phyloP scores from a whole-genome alignment of 2,888 invertebrate genomes.

The Meteorus colon region DNA sequence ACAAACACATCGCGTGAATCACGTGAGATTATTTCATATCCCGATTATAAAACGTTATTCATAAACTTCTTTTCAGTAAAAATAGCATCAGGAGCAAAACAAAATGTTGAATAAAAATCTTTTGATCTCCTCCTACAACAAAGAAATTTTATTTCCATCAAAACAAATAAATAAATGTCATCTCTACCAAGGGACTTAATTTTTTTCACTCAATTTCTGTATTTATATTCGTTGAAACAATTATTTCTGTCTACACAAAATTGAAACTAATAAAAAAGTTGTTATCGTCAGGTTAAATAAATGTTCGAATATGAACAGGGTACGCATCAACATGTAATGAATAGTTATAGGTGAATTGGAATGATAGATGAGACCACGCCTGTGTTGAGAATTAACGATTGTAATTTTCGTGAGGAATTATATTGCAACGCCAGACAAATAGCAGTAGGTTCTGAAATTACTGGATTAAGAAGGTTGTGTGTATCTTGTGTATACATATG shows the following conservation, averaged over 20 bases:
- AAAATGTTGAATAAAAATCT: background rate
- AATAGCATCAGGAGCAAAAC: background rate
- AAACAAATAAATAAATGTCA: no score
- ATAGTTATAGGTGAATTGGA: background rate
- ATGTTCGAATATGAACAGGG: background rate
- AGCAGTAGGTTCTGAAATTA: conserved; percentile 20
- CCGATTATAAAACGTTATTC: conserved; percentile 30
- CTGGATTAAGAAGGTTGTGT: conserved; percentile 33
- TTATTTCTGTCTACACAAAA: conserved; percentile 9
- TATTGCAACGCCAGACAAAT: conserved; percentile 12
- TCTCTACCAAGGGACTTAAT: background rate
- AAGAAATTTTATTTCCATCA: no score
- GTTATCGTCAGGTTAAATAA: background rate
- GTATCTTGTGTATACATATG: background rate
- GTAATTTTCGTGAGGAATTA: conserved; percentile 17
- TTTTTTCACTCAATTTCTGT: background rate
- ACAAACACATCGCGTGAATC: conserved; percentile 29
- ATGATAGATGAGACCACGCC: conserved; percentile 3
- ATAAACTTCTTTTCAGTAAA: conserved; percentile 7
- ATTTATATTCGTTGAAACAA: background rate
- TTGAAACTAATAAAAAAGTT: background rate
- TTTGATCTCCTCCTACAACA: no score
- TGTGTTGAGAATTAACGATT: conserved; percentile 12
- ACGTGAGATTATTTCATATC: conserved; percentile 34
- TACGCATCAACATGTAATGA: no score